phyloP scores from a whole-genome alignment of 1,140 invertebrate species.

The Zaprionus ghesquierei region DNA sequence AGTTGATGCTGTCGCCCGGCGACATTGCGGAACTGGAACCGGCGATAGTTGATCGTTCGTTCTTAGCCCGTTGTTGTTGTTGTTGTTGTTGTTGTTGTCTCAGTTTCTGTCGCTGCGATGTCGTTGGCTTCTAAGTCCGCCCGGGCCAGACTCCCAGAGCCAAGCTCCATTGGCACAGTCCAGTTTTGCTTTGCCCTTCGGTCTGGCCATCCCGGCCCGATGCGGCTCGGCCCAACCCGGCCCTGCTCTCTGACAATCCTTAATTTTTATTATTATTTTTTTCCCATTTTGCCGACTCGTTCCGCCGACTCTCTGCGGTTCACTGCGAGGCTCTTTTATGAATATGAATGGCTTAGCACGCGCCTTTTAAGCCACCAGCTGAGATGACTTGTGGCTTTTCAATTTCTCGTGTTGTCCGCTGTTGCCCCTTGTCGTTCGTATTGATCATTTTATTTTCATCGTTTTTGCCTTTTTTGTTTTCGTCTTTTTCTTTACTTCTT shows the following conservation, averaged over 20 bases:
- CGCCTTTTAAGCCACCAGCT: slow-evolving; percentile 81
- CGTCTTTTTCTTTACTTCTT: slow-evolving; percentile 13
- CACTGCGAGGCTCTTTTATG: slow-evolving; percentile 73
- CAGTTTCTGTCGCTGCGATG: neutral
- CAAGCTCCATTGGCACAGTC: slow-evolving; percentile 38
- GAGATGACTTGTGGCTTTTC: slow-evolving; percentile 81
- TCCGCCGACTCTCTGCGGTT: slow-evolving; percentile 34
- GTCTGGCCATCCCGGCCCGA: neutral
- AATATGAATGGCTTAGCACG: slow-evolving; percentile 81
- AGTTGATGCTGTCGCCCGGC: slow-evolving; percentile 71
- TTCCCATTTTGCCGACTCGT: slow-evolving; percentile 33
- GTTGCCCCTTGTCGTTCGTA: slow-evolving; percentile 59
- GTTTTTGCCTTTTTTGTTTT: slow-evolving; percentile 18
- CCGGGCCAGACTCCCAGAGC: slow-evolving; percentile 1
- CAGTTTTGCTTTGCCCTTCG: slow-evolving; percentile 40
- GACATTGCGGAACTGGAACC: slow-evolving; percentile 78
- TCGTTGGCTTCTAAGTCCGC: slow-evolving; percentile 39
- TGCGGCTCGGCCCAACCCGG: neutral
- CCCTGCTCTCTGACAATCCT: slow-evolving; percentile 52
- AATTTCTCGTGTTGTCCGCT: slow-evolving; percentile 71
- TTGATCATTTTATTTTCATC: slow-evolving; percentile 73
- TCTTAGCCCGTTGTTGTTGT: slow-evolving; percentile 10
- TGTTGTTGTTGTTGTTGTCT: slow-evolving; percentile 2
- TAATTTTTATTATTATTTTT: slow-evolving; percentile 51
- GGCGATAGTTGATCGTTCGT: slow-evolving; percentile 65